A percentile compares a stretch with the other conserved stretches of the same genome.
phyloP scores from a whole-genome alignment of 2,797 vertebrate species.

The Melanotaenia trifasciata region DNA sequence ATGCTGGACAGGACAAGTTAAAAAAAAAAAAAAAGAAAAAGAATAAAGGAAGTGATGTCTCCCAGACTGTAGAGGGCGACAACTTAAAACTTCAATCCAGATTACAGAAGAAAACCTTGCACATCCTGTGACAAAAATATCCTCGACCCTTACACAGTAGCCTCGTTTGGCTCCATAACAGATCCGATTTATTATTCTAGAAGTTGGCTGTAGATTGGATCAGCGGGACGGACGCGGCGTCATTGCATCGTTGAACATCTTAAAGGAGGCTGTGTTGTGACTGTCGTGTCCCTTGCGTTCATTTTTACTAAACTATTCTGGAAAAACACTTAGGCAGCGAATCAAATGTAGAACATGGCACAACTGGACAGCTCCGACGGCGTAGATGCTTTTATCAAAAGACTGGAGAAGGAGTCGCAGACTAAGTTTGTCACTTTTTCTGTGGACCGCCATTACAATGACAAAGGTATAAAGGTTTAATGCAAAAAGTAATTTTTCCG shows the following conservation, averaged over 20 bases:
- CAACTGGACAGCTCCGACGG: conserved; percentile 1
- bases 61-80: conserved; percentile 54
- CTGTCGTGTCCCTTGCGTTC: neutral
- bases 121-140: neutral
- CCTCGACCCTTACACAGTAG: neutral
- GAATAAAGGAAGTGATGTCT: neutral
- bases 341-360: conserved; percentile 14
- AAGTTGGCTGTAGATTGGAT: neutral
- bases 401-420: conserved; percentile 21
- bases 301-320: neutral
- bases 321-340: neutral
- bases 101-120: neutral
- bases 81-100: neutral
- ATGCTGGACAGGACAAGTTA: too few relatives aligned
- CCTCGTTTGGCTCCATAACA: neutral
- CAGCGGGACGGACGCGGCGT: neutral
- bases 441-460: conserved; percentile 35
- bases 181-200: neutral
- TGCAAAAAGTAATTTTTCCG: neutral
- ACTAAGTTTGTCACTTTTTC: conserved; percentile 36
- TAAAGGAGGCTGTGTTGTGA: neutral
- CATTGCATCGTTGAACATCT: neutral
- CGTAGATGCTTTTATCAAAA: conserved; percentile 16
- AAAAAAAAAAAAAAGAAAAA: too few relatives aligned
- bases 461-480: conserved; percentile 20